These are phyloP conservation scores for Cardiocondyla obscurior DNA, from an alignment of 1,140 invertebrate genomes.

Conservation along the genomic window DNA sequence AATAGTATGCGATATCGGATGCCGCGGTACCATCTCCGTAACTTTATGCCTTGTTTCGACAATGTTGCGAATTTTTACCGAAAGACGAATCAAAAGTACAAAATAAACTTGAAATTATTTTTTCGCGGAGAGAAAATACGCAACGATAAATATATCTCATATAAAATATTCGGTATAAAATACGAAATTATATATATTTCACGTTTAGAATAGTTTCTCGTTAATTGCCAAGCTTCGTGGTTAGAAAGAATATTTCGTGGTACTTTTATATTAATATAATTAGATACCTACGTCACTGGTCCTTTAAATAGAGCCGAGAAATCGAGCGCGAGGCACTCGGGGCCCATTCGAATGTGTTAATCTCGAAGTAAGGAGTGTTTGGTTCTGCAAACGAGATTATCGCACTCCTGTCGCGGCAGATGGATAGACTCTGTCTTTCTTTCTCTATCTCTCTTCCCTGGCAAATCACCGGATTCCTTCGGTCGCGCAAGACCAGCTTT, in stretches of 20 bases:
- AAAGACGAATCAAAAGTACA: neutral
- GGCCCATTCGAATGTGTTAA: constrained; percentile 59
- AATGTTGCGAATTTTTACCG: constrained; percentile 12
- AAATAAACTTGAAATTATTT: too few relatives aligned
- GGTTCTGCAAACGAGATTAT: constrained; percentile 71
- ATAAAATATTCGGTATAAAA: too few relatives aligned
- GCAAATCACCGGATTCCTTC: constrained; percentile 50
- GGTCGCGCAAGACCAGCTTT: constrained; percentile 62
- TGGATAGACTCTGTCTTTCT: constrained; percentile 4
- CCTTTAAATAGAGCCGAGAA: neutral
- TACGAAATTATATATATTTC: neutral
- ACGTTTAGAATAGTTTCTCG: neutral
- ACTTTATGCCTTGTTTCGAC: constrained; percentile 47
- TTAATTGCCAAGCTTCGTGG: neutral
- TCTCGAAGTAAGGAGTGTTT: constrained; percentile 70
- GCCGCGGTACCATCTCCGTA: constrained; percentile 48
- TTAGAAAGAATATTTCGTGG: neutral
- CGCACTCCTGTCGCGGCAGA: constrained; percentile 28
- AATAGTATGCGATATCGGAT: constrained; percentile 56
- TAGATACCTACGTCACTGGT: constrained; percentile 15
- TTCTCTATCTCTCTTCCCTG: neutral
- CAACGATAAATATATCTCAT: too few relatives aligned
- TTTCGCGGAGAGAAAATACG: too few relatives aligned
- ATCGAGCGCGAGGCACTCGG: constrained; percentile 33
- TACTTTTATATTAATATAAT: constrained; percentile 47